Base-by-base conservation (phyloP, 2,113 vertebrate species). In the Nanorana parkeri region DNA sequence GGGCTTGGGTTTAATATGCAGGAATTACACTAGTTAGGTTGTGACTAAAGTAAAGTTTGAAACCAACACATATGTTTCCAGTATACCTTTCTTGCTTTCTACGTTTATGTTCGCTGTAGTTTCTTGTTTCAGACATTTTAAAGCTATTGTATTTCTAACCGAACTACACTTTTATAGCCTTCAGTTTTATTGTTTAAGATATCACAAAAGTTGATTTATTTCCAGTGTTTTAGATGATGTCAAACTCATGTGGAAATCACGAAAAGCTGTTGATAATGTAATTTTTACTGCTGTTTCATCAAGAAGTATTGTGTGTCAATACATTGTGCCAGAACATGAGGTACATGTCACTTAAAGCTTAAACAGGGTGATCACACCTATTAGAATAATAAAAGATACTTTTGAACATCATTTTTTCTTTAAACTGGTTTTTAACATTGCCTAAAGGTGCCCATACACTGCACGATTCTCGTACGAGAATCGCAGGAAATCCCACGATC, bases 181-280 rank as follows among this genome's bases (percentile, higher is more conserved):
- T 66, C 20, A 54, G 17, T 68, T 63, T 79, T 79, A 68, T 78
- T 32, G 20, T 15, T 52, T 55, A 28, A 32, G 52, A 55, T n/a
- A 11, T 78, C 11, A 13, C 29, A 4, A 54, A 78, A 32, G 51
- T 3, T 21, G 47, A 67, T 66, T 78, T 21, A 78, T 24, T 36
- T 68, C 17, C 5, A 32, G 23, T 68, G 10, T 32, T 28, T 17
- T 79, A 17, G 66, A 79, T 55, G 24, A 3, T 65, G 23, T 68
- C 52, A 79, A 79, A 29, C 52, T 79, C n/a, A 68, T 13, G 56
- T 68, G 51, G 64, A 79, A 68, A 68, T 54, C 65, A 58, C 41
- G 63, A 79, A 68, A 68, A 58, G 56, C 4, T 79, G 65, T 68
- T 17, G 51, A 36, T 78, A 67, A 36, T 55, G 64, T 41, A 29